Conservation (phyloP, 2,888 invertebrate genomes). For the Stenoptilia bipunctidactyla region DNA sequence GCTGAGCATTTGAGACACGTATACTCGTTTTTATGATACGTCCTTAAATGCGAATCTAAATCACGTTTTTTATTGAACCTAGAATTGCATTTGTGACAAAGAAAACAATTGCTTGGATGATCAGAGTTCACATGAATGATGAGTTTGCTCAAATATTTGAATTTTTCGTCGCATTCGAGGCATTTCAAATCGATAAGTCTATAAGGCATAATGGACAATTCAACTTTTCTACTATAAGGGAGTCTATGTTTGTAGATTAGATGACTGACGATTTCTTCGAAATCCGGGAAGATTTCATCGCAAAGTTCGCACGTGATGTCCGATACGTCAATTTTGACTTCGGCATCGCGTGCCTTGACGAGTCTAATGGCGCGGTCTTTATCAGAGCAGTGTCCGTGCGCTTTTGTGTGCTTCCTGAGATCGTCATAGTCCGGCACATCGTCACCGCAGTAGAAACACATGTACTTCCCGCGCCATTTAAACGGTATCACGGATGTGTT, state of each 20-base stretch:
- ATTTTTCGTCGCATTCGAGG: conserved; percentile 31
- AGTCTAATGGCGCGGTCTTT: conserved; percentile 34
- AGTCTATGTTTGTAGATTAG: conserved; percentile 34
- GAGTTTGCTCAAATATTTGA: conserved; percentile 31
- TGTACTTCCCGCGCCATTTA: conserved; percentile 48
- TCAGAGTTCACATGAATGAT: conserved; percentile 36
- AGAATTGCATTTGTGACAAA: conserved; percentile 33
- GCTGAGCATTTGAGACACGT: conserved; percentile 32
- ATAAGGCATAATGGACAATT: conserved; percentile 29
- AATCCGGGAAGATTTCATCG: conserved; percentile 19
- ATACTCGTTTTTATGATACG: conserved; percentile 32
- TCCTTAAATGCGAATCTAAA: conserved; percentile 32
- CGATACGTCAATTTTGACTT: conserved; percentile 51
- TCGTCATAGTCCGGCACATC: conserved; percentile 25
- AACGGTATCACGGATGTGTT: conserved; percentile 51
- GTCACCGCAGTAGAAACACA: conserved; percentile 51
- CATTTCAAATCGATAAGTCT: conserved; percentile 41
- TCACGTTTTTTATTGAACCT: conserved; percentile 40
- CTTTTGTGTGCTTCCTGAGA: conserved; percentile 35
- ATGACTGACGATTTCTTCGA: conserved; percentile 30
- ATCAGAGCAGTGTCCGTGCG: conserved; percentile 34
- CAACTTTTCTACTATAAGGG: conserved; percentile 28
- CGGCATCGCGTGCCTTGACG: conserved; percentile 35
- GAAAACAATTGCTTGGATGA: conserved; percentile 30
- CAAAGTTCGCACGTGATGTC: conserved; percentile 39